Evolutionary conservation across 2,888 invertebrate genomes (phyloP), one percentile per base, ranked within the genome.

Genomic region (Eupelmus urozonus): DNA sequence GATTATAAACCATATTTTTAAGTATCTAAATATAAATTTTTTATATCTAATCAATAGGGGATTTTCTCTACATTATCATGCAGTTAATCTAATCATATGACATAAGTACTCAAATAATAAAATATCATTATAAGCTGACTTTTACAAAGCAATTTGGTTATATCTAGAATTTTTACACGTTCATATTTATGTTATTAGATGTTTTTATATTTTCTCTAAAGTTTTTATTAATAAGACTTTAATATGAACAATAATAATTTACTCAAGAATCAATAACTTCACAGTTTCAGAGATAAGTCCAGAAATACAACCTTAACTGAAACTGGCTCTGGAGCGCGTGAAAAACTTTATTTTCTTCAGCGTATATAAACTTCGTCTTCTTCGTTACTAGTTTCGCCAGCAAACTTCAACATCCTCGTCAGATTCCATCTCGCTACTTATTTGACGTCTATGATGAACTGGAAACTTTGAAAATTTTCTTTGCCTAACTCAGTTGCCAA

Each of bases 281-380:
- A n/a, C n/a, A n/a, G n/a, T n/a, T n/a, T n/a, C 16, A 29, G 23
- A 5, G 23, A 9, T n/a, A 18, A 29, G 49, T 34, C 23, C 2
- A 16, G 59, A 65, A 70, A 71, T 25, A 57, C 59, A 49, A 76
- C 40, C 40, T 20, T 25, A 57, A 71, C 49, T 65, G 59, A 57
- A 49, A 59, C 55, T 40, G 59, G 49, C 55, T 53, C 42, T 45
- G 13, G 29, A 20, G 55, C 55, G 65, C 42, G 57, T 49, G 65
- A 76, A 51, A 66, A 73, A 73, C 57, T 73, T 34, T 11, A 49
- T 9, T 51, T 49, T 59, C 53, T n/a, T 74, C 34, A 59, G 1
- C 74, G 65, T 62, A 55, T 62, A 69, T 60, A 71, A 76, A 67
- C 74, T 74, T 74, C 65, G 53, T 53, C 67, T 70, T 74, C 70